Base-by-base conservation (phyloP, 2,888 invertebrate genomes). In the Hypselothyrea guttata region DNA sequence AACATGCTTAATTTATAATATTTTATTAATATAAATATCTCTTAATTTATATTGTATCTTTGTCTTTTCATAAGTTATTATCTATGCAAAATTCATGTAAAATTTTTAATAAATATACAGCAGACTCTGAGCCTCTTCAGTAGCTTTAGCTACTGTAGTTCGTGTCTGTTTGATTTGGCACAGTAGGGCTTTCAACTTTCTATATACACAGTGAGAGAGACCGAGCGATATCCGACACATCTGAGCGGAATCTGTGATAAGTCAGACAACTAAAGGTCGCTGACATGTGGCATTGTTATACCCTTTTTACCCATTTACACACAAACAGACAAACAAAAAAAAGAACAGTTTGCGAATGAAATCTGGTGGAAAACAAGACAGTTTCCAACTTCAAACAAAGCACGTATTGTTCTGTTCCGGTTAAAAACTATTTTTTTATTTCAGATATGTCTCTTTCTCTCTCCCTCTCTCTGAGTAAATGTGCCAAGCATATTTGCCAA, bases 211-310 rank as follows among this genome's bases (percentile, higher is more conserved):
- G 22, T 5, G 2, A 55, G n/a, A 18, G 2, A 55, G n/a, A 18
- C 27, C 13, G 22, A 30, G 16, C 53, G 28, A 28, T 5, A 22
- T 22, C 5, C 22, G 5, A 22, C 9, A 8, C 8, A 9, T 18
- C 15, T 33, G 41, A 38, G 33, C 18, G 52, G 52, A 52, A 49
- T 38, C 69, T 66, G 74, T 54, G 58, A 59, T 64, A 69, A 55
- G 52, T 64, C 57, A 45, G 37, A 57, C 49, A 56, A 57, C 61
- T 54, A 74, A 70, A 78, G 78, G 85, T 78, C 83, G 75, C 85
- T 78, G 78, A 78, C 78, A 68, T 81, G 66, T 75, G 60, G 48
- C 66, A 60, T 67, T 72, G 56, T 73, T n/a, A 65, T 51, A 56
- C 72, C 49, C 53, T 57, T 47, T 61, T 60, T 67, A 45, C 48